These are phyloP conservation scores for Ranitomeya imitator DNA, from an alignment of 2,113 vertebrate species.

Conservation along the genomic window DNA sequence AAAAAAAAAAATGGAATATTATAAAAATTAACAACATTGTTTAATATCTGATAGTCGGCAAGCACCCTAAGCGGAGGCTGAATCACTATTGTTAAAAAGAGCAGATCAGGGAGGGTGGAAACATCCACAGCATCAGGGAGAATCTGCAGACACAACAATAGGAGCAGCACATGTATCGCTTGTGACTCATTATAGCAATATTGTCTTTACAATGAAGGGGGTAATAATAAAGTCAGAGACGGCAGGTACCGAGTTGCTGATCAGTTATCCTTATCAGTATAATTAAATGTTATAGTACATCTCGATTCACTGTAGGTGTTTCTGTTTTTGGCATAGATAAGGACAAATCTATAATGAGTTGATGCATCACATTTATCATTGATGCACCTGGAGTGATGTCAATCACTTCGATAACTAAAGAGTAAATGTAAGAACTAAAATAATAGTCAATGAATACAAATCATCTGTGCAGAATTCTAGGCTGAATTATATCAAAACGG, in stretches of 20 bases:
- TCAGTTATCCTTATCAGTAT: slow-evolving; percentile 20
- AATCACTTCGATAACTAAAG: background rate
- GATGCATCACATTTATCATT: background rate
- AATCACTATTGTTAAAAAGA: slow-evolving; percentile 11
- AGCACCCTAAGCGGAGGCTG: background rate
- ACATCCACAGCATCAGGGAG: background rate
- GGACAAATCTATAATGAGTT: background rate
- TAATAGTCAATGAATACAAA: background rate
- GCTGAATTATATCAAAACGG: background rate
- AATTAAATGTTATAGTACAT: slow-evolving; percentile 27
- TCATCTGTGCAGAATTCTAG: background rate
- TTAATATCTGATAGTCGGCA: slow-evolving; percentile 3
- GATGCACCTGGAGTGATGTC: background rate
- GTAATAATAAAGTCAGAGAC: slow-evolving; percentile 32
- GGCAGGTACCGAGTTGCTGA: background rate
- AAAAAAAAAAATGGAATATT: background rate
- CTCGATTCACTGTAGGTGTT: background rate
- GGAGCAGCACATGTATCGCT: background rate
- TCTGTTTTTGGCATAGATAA: slow-evolving; percentile 1
- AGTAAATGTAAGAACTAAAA: background rate
- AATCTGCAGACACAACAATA: background rate
- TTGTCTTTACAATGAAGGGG: slow-evolving; percentile 13
- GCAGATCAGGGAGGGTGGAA: background rate
- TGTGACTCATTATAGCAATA: slow-evolving; percentile 38
- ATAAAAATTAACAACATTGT: background rate